Conservation (phyloP, 2,888 invertebrate genomes). For the Rosalia funebris region DNA sequence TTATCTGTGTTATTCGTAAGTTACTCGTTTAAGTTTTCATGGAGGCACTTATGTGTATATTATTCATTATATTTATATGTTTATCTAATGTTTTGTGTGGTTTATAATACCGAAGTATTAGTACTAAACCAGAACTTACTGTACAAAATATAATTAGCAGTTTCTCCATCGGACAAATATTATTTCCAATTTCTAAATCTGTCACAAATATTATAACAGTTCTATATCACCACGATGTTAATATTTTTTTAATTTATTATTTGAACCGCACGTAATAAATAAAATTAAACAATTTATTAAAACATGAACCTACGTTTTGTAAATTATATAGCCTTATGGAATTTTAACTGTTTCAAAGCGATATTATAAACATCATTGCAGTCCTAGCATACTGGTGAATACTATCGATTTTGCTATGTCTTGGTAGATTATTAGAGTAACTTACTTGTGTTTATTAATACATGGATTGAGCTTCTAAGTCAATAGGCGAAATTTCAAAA, state of each 20-base stretch:
- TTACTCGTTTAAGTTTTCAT: no score
- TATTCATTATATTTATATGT: no score
- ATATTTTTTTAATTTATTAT: not conserved
- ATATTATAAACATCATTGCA: slow-evolving; percentile 1
- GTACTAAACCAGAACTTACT: no score
- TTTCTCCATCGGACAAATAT: no score
- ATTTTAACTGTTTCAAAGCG: slow-evolving; percentile 7
- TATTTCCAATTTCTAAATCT: no score
- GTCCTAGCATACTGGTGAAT: slow-evolving; percentile 8
- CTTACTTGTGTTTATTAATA: slow-evolving; percentile 29
- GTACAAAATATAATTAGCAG: no score
- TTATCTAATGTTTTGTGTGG: no score
- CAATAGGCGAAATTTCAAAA: slow-evolving; percentile 27
- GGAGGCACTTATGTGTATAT: no score
- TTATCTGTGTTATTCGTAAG: no score
- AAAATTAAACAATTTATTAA: no score
- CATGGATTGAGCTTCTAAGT: slow-evolving; percentile 26
- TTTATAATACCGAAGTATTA: no score
- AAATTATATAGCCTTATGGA: slow-evolving; percentile 1
- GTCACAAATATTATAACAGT: not conserved
- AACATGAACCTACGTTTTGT: slow-evolving; percentile 3
- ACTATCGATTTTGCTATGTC: slow-evolving; percentile 17
- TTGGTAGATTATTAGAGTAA: slow-evolving; percentile 24
- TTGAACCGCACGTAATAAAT: not conserved
- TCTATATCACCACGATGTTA: slow-evolving; percentile 1